Base-by-base conservation (phyloP, 1,140 invertebrate species). In the Maniola jurtina region DNA sequence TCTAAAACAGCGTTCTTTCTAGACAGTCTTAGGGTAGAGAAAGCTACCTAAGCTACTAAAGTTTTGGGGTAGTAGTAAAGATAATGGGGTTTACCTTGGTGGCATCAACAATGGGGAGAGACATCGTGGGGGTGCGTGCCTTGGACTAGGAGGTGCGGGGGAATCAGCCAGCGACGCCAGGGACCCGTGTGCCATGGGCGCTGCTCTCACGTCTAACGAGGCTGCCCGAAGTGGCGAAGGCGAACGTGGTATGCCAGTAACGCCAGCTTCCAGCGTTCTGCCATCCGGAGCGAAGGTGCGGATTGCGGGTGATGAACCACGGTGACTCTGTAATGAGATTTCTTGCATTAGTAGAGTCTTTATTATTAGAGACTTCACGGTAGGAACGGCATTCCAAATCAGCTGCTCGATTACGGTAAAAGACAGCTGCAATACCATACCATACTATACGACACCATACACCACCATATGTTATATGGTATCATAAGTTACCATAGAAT, bases 251-350 rank as follows among this genome's bases (percentile, higher is more conserved):
- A 92, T 91, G 34, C 94, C 86, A 50, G 93, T 69, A 88, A 93
- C 57, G 87, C 93, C 75, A 86, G 95, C 69, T 92, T 94, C 73
- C 90, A 96, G 72, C 91, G 93, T 81, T 13, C 94, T 92, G 8
- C 95, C 95, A 74, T 96, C 95, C 0, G 95, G 95, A 25, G 94
- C 94, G 68, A 95, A 96, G 0, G 95, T 94, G 66, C 95, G 92
- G 63, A 96, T 96, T 71, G 96, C 95, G 0, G 95, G 95, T 0
- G 95, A 96, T 0, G 95, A 95, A 1, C 95, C 94, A n/a, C 95
- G 93, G 73, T 95, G 94, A 71, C 93, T 93, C 90, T 93, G 84
- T 11, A 84, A 61, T 42, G 52, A 54, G 13, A 25, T 54, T 54
- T 54, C 5, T 16, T 9, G 8, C 45, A 15, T 48, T 48, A 48